Percentiles rank a stretch among this genome's conserved stretches.
phyloP scores from a whole-genome alignment of 2,888 invertebrate species.

The Pediacus dermestoides region DNA sequence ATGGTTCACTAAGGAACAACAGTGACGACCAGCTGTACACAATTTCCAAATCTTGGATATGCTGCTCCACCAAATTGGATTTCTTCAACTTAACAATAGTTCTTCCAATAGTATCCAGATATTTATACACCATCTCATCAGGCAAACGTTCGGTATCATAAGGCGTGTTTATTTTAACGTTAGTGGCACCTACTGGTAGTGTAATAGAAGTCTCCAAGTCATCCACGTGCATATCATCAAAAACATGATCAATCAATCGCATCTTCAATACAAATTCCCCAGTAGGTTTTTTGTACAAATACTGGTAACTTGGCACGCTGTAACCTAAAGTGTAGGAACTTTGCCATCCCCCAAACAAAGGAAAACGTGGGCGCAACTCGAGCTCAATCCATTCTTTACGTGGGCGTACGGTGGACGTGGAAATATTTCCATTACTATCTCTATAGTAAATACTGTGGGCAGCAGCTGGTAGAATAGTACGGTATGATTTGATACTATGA shows the following conservation, averaged over 20 bases:
- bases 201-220: conserved; percentile 84
- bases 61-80: conserved; percentile 88
- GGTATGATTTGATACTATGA: conserved; percentile 88
- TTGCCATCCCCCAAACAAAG: conserved; percentile 98
- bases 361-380: conserved; percentile 94
- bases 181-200: conserved; percentile 88
- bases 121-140: conserved; percentile 82
- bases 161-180: conserved; percentile 77
- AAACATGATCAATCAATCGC: conserved; percentile 94
- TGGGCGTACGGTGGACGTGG: conserved; percentile 88
- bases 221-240: conserved; percentile 94
- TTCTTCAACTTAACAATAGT: conserved; percentile 81
- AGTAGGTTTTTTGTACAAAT: conserved; percentile 77
- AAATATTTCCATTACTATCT: conserved; percentile 98
- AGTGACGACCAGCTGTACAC: conserved; percentile 83
- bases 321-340: conserved; percentile 91
- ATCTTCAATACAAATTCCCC: conserved; percentile 79
- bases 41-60: conserved; percentile 91
- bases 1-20: conserved; percentile 88
- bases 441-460: conserved; percentile 96
- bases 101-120: conserved; percentile 89
- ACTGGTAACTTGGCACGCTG: conserved; percentile 96
- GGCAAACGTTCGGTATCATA: conserved; percentile 72
- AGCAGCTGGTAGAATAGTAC: conserved; percentile 79
- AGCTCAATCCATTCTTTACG: conserved; percentile 91